Evolutionary conservation across 2,113 vertebrate species (phyloP), one percentile per base, ranked within the genome.

Genomic region (Aix galericulata): DNA sequence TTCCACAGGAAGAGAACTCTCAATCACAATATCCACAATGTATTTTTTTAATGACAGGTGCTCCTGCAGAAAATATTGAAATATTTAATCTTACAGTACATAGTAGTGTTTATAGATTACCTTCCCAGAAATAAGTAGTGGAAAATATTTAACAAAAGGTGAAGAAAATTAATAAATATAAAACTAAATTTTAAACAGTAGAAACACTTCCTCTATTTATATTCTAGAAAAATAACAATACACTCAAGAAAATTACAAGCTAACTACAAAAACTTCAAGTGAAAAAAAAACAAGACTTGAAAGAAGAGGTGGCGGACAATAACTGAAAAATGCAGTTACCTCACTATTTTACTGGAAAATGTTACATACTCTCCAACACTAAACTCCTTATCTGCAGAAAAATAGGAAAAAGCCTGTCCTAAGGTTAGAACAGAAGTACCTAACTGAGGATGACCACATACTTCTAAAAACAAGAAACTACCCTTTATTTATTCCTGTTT

Each of bases 1-100:
- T 91, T 99, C 99, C 42, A 97, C 92, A 42, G 98, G 97, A 79
- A 98, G 98, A 4, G 98, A 97, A 95, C 97, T 98, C 98, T 99
- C 99, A 13, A 98, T 96, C 95, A 99, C 96, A 81, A 99, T 98
- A 78, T 99, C 99, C 95, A 99, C 97, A 40, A 99, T 98, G 95
- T 99, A 99, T 95, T 99, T 99, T 97, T 99, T 99, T 94, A 99
- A 96, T 48, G 99, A 99, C 64, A 99, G 98, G 96, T 99, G 99
- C 72, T 99, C 99, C 99, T 99, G 90, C 18, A 97, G 95, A 75
- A 86, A 94, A 87, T 6, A 84, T 60, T 29, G 13, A 87, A 94
- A 83, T 55, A 31, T 75, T 68, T 50, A 46, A n/a, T 42, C 31
- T 40, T 58, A 60, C 1, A 46, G 21, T 48, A 36, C 13, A 7